These are phyloP conservation scores for Syngnathus typhle DNA, from an alignment of 2,113 vertebrate genomes.

Conservation along the genomic window DNA sequence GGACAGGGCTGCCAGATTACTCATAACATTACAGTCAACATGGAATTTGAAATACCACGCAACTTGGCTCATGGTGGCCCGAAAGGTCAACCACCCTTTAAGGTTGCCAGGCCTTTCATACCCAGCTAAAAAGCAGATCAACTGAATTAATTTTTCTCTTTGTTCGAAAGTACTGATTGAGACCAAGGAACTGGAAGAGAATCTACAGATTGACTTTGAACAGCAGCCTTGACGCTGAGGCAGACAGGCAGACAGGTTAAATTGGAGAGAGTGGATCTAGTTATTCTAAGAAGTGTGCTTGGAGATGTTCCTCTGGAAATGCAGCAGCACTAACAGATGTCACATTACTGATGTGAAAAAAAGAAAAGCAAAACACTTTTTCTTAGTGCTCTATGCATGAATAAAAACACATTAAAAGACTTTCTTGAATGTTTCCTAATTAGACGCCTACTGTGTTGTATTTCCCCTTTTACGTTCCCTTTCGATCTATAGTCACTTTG, in stretches of 20 bases:
- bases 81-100: no score
- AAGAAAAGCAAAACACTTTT: not conserved
- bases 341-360: not conserved
- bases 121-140: not conserved
- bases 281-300: not conserved
- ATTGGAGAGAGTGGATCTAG: not conserved
- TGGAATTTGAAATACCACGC: no score
- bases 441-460: not conserved
- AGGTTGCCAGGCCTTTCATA: no score
- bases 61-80: no score
- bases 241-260: not conserved
- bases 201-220: not conserved
- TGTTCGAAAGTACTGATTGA: not conserved
- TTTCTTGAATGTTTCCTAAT: not conserved
- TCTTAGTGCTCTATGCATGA: not conserved
- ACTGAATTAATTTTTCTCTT: not conserved
- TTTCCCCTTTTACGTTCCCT: not conserved
- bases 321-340: slow-evolving; percentile 13
- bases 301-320: not conserved
- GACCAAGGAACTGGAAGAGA: not conserved
- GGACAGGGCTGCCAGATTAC: no score
- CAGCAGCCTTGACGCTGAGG: not conserved
- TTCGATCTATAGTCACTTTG: not conserved
- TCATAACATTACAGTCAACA: no score
- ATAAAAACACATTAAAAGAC: not conserved